phyloP scores from a whole-genome alignment of 1,140 invertebrate genomes.

The Ips typographus region DNA sequence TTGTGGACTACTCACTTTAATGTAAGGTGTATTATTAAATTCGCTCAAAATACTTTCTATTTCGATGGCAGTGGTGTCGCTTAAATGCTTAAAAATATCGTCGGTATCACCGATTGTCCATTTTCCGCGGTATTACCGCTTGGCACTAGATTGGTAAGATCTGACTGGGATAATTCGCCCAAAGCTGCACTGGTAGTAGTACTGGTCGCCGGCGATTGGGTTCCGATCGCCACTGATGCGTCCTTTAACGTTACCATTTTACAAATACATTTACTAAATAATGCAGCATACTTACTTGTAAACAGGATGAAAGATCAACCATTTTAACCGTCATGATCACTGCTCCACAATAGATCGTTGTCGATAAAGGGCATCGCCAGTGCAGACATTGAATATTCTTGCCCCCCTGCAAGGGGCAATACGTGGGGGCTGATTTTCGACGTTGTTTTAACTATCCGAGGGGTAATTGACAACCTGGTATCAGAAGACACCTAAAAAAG shows the following conservation, averaged over 20 bases:
- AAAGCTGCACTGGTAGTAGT: constrained; percentile 47
- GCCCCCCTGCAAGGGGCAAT: constrained; percentile 34
- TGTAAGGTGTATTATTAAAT: constrained; percentile 54
- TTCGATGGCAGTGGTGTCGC: constrained; percentile 64
- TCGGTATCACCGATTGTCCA: constrained; percentile 62
- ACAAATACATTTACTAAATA: not conserved
- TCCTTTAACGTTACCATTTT: constrained; percentile 49
- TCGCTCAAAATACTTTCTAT: constrained; percentile 58
- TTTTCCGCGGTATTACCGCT: constrained; percentile 51
- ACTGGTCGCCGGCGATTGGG: constrained; percentile 44
- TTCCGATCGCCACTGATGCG: constrained; percentile 50
- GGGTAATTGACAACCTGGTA: constrained; percentile 20
- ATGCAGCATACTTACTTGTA: constrained; percentile 63
- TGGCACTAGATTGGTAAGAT: constrained; percentile 64
- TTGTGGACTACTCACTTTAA: constrained; percentile 53
- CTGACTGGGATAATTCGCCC: constrained; percentile 67
- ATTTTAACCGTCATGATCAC: constrained; percentile 89
- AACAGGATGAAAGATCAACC: constrained; percentile 84
- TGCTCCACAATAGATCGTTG: constrained; percentile 88
- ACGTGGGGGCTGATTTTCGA: constrained; percentile 12
- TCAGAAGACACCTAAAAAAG: constrained; percentile 29
- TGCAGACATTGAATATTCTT: constrained; percentile 55
- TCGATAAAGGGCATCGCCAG: constrained; percentile 92
- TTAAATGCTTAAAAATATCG: constrained; percentile 71
- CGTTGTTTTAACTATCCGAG: constrained; percentile 14